These are phyloP conservation scores for Dasyurus viverrinus DNA, from an alignment of 2,113 vertebrate genomes.

Conservation along the genomic window DNA sequence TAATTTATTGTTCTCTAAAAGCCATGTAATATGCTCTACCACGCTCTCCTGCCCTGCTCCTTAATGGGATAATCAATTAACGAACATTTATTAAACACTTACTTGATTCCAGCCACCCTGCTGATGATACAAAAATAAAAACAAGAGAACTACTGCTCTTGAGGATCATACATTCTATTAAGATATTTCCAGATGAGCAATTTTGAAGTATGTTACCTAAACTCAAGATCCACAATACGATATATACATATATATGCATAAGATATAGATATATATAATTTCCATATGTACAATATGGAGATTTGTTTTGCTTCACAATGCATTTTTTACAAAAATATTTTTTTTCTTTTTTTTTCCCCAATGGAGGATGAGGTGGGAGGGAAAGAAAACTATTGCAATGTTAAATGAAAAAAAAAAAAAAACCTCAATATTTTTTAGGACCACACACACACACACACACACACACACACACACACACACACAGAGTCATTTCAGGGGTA, in stretches of 20 bases:
- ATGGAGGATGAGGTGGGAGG: neutral
- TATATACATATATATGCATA: neutral
- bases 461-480: too few relatives aligned
- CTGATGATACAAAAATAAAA: neutral
- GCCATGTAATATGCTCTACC: neutral
- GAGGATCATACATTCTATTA: neutral
- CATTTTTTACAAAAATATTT: neutral
- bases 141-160: neutral
- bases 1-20: neutral
- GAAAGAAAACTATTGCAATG: neutral
- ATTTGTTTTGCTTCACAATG: neutral
- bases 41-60: neutral
- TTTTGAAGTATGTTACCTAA: neutral
- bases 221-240: neutral
- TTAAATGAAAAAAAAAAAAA: neutral
- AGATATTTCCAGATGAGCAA: neutral
- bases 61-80: neutral
- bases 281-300: neutral
- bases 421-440: neutral
- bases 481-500: neutral
- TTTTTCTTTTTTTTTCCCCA: neutral
- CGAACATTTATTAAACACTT: neutral
- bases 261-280: neutral
- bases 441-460: too few relatives aligned
- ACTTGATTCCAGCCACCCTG: neutral